Percentiles rank a stretch among this genome's conserved stretches.
Evolutionary conservation across 2,888 invertebrate species (phyloP).

Genomic region (Chrysolina oricalcia): DNA sequence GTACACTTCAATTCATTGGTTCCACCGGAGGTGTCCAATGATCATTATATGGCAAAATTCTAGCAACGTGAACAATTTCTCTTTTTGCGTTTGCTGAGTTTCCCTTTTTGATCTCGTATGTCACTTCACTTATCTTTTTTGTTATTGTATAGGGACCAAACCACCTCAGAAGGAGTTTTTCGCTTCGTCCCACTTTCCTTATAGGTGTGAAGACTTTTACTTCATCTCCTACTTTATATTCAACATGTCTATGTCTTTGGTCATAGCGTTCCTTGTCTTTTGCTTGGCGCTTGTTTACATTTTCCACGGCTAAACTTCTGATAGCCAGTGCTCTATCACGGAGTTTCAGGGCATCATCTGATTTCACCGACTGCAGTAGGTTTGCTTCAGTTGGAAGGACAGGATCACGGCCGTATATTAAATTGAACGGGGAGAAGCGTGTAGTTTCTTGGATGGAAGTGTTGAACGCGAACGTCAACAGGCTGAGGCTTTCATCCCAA

Average conservation of each 20-base stretch:
- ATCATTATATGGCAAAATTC: not conserved
- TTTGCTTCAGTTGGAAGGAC: no score
- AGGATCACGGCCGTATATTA: not conserved
- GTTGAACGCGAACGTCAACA: no score
- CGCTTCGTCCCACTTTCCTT: no score
- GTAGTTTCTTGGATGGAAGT: not conserved
- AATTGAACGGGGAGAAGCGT: not conserved
- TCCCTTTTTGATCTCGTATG: not conserved
- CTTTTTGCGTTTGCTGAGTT: not conserved
- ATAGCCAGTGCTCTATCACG: not conserved
- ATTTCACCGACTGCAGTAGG: not conserved
- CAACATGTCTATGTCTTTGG: not conserved
- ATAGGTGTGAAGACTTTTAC: no score
- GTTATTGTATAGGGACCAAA: no score
- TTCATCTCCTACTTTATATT: constrained; percentile 2
- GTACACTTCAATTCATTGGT: not conserved
- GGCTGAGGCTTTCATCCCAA: not conserved
- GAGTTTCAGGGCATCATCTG: not conserved
- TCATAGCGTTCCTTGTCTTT: not conserved
- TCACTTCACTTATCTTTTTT: not conserved
- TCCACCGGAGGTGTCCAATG: not conserved
- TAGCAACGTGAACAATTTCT: not conserved
- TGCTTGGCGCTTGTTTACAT: no score
- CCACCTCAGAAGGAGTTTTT: no score
- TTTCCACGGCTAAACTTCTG: not conserved